These are phyloP conservation scores for Andrena dorsata DNA, from an alignment of 2,888 invertebrate genomes.

Conservation along the genomic window DNA sequence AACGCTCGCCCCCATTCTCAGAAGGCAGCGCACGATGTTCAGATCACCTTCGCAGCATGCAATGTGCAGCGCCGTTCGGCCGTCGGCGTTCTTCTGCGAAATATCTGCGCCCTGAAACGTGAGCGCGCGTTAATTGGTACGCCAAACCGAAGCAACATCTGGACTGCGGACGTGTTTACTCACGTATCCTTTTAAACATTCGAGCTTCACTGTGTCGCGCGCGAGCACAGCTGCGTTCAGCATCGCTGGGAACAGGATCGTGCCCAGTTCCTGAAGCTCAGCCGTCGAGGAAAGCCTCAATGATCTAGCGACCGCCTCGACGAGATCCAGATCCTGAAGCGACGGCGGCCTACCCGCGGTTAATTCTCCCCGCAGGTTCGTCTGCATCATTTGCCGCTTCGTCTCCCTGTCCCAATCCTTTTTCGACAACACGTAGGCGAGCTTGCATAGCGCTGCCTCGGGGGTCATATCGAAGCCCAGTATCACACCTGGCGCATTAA, in stretches of 20 bases:
- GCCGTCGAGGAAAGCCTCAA: conserved; percentile 86
- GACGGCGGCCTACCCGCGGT: conserved; percentile 85
- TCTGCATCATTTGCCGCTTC: conserved; percentile 91
- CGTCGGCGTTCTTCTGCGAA: conserved; percentile 90
- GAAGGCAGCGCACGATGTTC: conserved; percentile 89
- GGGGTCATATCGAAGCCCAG: conserved; percentile 96
- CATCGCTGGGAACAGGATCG: conserved; percentile 90
- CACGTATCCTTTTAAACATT: conserved; percentile 83
- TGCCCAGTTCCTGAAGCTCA: conserved; percentile 86
- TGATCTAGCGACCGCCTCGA: conserved; percentile 87
- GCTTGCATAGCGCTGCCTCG: conserved; percentile 96
- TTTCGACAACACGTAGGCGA: conserved; percentile 95
- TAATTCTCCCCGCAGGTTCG: conserved; percentile 93
- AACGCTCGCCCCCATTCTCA: conserved; percentile 93
- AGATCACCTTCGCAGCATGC: conserved; percentile 91
- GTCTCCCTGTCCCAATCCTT: conserved; percentile 88
- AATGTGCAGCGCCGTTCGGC: conserved; percentile 92
- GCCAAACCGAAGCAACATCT: background rate
- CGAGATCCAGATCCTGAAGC: conserved; percentile 86
- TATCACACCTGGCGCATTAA: conserved; percentile 88
- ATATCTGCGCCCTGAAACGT: conserved; percentile 90
- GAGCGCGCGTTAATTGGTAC: background rate
- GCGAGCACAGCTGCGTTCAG: conserved; percentile 88
- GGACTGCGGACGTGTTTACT: conserved; percentile 55
- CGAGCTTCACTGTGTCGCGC: conserved; percentile 86